phyloP scores from a whole-genome alignment of 2,797 vertebrate genomes.

The Xiphophorus birchmanni region DNA sequence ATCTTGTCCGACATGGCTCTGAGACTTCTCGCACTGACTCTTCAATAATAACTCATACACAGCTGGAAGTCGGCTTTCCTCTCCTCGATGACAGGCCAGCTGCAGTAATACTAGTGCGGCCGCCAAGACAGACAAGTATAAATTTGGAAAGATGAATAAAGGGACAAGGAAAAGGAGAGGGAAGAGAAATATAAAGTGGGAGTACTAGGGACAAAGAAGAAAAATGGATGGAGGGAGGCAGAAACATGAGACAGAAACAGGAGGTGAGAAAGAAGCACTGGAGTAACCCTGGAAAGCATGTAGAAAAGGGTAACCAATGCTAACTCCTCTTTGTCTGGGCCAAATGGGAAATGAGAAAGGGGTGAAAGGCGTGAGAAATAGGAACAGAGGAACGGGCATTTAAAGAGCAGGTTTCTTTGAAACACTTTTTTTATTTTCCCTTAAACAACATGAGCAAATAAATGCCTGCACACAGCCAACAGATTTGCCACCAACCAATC shows the following conservation, averaged over 20 bases:
- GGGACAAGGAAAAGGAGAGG: constrained; percentile 14
- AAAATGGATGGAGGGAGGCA: constrained; percentile 35
- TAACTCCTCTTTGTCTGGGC: constrained; percentile 72
- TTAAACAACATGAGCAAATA: constrained; percentile 50
- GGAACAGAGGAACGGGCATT: constrained; percentile 57
- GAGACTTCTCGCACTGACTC: constrained; percentile 31
- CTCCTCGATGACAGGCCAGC: constrained; percentile 63
- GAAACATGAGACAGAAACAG: constrained; percentile 52
- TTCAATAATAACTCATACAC: constrained; percentile 51
- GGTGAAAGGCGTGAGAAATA: constrained; percentile 40
- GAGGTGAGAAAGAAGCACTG: constrained; percentile 55
- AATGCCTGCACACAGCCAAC: constrained; percentile 59
- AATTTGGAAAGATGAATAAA: constrained; percentile 30
- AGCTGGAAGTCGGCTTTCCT: constrained; percentile 68
- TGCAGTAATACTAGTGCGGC: constrained; percentile 68
- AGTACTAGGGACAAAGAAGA: constrained; percentile 18
- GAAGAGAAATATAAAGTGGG: constrained; percentile 19
- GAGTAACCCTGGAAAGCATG: constrained; percentile 60
- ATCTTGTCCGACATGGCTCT: constrained; percentile 28
- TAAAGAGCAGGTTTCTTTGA: constrained; percentile 75
- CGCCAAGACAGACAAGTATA: constrained; percentile 29
- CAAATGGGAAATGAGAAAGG: constrained; percentile 59
- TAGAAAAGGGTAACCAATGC: constrained; percentile 69
- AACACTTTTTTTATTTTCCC: constrained; percentile 33
- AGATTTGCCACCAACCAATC: constrained; percentile 33